Conservation (phyloP, 2,888 invertebrate genomes). For the Tinea trinotella region DNA sequence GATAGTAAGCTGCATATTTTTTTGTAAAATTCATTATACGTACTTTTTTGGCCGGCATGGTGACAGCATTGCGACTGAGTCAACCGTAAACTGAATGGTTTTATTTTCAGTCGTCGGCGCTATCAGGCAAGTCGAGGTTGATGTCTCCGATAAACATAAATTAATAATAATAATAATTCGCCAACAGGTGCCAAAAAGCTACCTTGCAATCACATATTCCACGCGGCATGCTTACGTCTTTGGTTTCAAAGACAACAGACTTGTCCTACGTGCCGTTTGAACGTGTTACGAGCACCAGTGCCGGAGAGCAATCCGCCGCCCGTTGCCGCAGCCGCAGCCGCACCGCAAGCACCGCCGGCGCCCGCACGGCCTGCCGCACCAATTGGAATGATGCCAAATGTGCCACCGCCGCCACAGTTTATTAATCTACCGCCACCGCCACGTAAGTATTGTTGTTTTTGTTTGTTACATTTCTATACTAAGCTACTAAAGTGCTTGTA, state of each 20-base stretch:
- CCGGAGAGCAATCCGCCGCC: slow-evolving; percentile 34
- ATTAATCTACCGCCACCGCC: slow-evolving; percentile 51
- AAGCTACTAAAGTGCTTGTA: no score
- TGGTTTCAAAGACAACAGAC: slow-evolving; percentile 99
- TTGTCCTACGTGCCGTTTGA: slow-evolving; percentile 97
- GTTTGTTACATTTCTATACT: no score
- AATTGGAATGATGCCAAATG: slow-evolving; percentile 25
- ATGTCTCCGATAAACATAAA: no score
- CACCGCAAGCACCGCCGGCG: slow-evolving; percentile 30
- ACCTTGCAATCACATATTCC: slow-evolving; percentile 99
- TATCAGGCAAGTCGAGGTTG: no score
- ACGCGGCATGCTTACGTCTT: slow-evolving; percentile 95
- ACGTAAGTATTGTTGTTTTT: no score
- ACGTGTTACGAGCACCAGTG: slow-evolving; percentile 76
- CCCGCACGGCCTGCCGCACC: slow-evolving; percentile 29
- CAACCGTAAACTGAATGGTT: no score
- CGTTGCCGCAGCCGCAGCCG: slow-evolving; percentile 28
- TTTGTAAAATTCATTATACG: no score
- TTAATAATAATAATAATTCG: no score
- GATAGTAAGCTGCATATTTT: no score
- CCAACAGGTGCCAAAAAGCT: slow-evolving; percentile 90
- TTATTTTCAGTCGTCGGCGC: no score
- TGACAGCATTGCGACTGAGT: no score
- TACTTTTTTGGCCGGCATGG: no score
- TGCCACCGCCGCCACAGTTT: slow-evolving; percentile 43